A percentile compares a stretch with the other conserved stretches of the same genome.
phyloP scores from a whole-genome alignment of 1,140 invertebrate genomes.

The Sogatella furcifera region DNA sequence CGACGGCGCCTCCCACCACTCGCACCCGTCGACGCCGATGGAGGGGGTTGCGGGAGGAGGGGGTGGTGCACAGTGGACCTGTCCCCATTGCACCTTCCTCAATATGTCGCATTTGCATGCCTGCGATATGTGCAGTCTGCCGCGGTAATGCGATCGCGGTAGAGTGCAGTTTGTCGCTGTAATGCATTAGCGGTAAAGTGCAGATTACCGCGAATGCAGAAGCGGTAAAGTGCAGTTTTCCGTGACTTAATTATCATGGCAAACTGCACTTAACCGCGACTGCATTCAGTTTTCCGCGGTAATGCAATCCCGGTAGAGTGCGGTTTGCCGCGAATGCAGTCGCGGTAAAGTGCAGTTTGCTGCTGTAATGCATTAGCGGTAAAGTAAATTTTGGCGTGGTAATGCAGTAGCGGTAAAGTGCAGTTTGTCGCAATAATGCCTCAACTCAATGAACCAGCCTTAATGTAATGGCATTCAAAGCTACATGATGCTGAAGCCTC shows the following conservation, averaged over 20 bases:
- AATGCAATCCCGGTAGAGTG: too few relatives aligned
- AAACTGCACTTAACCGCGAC: too few relatives aligned
- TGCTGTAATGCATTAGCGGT: slow-evolving; percentile 53
- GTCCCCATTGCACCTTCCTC: slow-evolving; percentile 84
- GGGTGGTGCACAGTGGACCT: slow-evolving; percentile 68
- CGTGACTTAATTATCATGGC: too few relatives aligned
- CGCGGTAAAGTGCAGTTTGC: slow-evolving; percentile 83
- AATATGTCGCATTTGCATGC: slow-evolving; percentile 58
- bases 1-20: background rate
- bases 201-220: too few relatives aligned
- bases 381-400: too few relatives aligned
- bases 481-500: too few relatives aligned
- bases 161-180: too few relatives aligned
- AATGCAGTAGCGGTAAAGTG: too few relatives aligned
- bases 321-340: slow-evolving; percentile 61
- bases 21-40: slow-evolving; percentile 7
- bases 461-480: too few relatives aligned
- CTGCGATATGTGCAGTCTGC: slow-evolving; percentile 90
- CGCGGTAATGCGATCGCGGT: slow-evolving; percentile 53
- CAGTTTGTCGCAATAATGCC: slow-evolving; percentile 62
- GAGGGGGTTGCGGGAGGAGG: slow-evolving; percentile 24
- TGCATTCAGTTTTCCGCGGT: slow-evolving; percentile 73
- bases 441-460: too few relatives aligned
- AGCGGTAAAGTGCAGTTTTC: too few relatives aligned
- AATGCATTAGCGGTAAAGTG: too few relatives aligned